These are phyloP conservation scores for Malurus splendens DNA, from an alignment of 2,797 vertebrate species.

Conservation along the genomic window DNA sequence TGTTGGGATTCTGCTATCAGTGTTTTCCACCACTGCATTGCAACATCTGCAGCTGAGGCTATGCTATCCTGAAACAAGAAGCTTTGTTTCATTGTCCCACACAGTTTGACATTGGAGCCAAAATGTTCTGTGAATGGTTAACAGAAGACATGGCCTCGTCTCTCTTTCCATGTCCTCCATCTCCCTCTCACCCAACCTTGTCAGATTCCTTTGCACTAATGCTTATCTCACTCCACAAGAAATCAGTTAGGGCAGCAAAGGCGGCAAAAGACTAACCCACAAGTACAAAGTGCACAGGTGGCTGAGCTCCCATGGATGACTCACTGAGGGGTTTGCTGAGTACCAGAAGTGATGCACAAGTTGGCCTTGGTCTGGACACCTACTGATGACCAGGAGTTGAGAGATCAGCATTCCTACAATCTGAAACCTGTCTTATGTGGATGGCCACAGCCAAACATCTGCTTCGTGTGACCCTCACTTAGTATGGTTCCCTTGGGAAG, in stretches of 20 bases:
- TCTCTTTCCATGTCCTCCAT: neutral
- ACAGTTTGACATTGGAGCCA: neutral
- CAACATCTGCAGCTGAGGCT: neutral
- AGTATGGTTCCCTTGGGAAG: neutral
- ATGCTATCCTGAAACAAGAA: neutral
- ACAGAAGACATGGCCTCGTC: neutral
- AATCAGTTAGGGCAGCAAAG: neutral
- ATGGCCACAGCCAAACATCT: neutral
- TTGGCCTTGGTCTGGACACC: neutral
- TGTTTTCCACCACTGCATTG: neutral
- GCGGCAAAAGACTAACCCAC: neutral
- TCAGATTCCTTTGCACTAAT: neutral
- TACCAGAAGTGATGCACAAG: neutral
- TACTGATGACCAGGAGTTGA: neutral
- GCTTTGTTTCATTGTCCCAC: neutral
- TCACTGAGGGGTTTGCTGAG: neutral
- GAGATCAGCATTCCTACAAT: neutral
- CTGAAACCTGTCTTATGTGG: neutral
- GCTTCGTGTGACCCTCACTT: neutral
- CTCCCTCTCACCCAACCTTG: neutral
- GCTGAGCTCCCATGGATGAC: neutral
- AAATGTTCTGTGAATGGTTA: neutral
- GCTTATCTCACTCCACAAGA: neutral
- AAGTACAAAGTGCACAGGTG: neutral
- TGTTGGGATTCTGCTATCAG: neutral